Evolutionary conservation across 2,888 invertebrate species (phyloP).

Genomic region (Tipula confusa): DNA sequence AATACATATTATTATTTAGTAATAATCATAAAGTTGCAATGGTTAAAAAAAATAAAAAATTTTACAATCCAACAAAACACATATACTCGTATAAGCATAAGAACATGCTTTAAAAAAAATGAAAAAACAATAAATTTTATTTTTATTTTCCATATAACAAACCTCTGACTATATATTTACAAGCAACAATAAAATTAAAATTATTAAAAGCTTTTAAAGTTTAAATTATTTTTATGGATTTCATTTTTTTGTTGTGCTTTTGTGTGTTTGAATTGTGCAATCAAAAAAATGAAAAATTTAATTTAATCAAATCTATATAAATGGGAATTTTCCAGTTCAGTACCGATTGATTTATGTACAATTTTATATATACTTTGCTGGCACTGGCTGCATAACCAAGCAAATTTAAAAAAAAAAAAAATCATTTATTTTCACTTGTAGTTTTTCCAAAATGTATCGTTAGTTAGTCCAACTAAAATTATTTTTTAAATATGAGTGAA

Average conservation of each 20-base stretch:
- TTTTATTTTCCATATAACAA: neutral
- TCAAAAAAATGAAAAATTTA: neutral
- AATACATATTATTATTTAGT: conserved; percentile 6
- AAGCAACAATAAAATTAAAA: conserved; percentile 20
- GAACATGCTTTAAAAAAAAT: neutral
- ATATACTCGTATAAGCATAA: no score
- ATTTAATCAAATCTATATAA: neutral
- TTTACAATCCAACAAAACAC: neutral
- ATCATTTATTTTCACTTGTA: no score
- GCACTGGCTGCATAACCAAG: no score
- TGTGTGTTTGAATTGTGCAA: neutral
- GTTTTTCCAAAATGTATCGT: no score
- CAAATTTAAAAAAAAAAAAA: no score
- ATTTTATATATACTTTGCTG: no score
- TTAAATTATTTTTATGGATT: neutral
- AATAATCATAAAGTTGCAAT: neutral
- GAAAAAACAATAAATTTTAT: neutral
- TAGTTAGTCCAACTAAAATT: no score
- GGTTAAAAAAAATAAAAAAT: no score
- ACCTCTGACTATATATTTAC: neutral
- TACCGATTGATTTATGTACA: no score
- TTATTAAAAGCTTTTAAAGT: conserved; percentile 16
- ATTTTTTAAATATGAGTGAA: no score
- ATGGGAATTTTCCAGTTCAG: neutral
- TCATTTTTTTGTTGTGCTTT: neutral